These are phyloP conservation scores for Micronycteris hirsuta DNA, from an alignment of 2,113 vertebrate species.

Conservation along the genomic window DNA sequence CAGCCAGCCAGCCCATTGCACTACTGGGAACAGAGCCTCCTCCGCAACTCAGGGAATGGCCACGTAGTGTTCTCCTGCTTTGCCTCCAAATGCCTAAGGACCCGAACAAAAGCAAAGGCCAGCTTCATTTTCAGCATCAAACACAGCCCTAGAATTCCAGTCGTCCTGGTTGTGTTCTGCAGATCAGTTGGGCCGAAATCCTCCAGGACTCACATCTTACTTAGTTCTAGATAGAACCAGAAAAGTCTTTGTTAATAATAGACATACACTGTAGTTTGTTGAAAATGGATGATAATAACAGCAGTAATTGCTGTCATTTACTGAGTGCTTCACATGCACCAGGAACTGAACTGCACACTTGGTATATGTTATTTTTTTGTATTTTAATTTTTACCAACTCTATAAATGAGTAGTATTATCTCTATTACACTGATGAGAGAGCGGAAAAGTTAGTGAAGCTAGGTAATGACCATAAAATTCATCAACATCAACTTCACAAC, in stretches of 20 bases:
- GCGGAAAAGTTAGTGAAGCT: neutral
- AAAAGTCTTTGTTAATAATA: neutral
- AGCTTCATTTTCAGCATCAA: neutral
- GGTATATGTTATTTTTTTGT: neutral
- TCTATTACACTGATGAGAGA: neutral
- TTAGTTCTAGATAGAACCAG: neutral
- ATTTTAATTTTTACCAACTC: neutral
- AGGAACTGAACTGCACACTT: neutral
- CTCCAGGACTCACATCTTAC: neutral
- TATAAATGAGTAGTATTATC: neutral
- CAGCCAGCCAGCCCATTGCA: neutral
- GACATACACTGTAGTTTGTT: neutral
- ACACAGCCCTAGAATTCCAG: neutral
- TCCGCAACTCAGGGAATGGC: rapidly evolving
- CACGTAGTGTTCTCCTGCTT: neutral
- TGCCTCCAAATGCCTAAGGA: neutral
- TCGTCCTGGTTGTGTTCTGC: neutral
- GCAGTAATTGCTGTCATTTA: neutral
- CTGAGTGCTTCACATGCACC: neutral
- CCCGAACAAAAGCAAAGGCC: neutral
- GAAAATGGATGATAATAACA: neutral
- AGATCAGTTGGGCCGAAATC: neutral
- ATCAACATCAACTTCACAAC: neutral
- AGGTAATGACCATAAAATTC: neutral
- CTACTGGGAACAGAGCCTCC: too few species aligned